phyloP scores from a whole-genome alignment of 2,888 invertebrate species.

The Microdon myrmicae region DNA sequence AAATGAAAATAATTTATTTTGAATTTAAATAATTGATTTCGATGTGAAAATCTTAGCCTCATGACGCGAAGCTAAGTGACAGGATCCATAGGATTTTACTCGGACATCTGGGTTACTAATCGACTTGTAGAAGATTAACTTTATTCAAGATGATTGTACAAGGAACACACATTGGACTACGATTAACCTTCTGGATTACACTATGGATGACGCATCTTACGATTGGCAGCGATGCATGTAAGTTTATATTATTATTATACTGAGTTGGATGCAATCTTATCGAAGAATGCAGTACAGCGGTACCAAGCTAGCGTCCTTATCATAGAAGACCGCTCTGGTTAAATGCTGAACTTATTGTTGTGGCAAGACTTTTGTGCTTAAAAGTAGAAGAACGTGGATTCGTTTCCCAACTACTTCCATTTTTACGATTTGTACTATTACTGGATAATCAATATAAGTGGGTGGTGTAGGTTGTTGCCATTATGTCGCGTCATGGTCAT shows the following conservation, averaged over 20 bases:
- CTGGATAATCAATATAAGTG: too few relatives aligned
- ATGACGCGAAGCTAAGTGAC: conserved; percentile 25
- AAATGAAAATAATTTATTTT: conserved; percentile 43
- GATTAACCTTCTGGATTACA: conserved; percentile 7
- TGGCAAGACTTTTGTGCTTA: too few relatives aligned
- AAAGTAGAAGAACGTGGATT: too few relatives aligned
- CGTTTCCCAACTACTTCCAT: too few relatives aligned
- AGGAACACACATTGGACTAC: not conserved
- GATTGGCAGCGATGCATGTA: conserved; percentile 26
- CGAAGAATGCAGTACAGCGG: too few relatives aligned
- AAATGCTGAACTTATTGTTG: too few relatives aligned
- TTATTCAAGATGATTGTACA: conserved; percentile 17
- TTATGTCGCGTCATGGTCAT: too few relatives aligned
- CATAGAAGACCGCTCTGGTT: too few relatives aligned
- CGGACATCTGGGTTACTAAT: not conserved
- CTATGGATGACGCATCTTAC: conserved; percentile 22
- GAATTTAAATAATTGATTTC: conserved; percentile 31
- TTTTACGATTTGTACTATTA: too few relatives aligned
- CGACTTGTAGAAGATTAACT: not conserved
- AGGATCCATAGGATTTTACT: not conserved
- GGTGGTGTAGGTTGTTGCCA: too few relatives aligned
- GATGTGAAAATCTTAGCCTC: conserved; percentile 6
- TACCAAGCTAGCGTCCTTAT: too few relatives aligned
- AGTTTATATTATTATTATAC: conserved; percentile 9
- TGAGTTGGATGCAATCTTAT: too few relatives aligned